Evolutionary conservation across 2,113 vertebrate genomes (phyloP).

Genomic region (Merops nubicus): DNA sequence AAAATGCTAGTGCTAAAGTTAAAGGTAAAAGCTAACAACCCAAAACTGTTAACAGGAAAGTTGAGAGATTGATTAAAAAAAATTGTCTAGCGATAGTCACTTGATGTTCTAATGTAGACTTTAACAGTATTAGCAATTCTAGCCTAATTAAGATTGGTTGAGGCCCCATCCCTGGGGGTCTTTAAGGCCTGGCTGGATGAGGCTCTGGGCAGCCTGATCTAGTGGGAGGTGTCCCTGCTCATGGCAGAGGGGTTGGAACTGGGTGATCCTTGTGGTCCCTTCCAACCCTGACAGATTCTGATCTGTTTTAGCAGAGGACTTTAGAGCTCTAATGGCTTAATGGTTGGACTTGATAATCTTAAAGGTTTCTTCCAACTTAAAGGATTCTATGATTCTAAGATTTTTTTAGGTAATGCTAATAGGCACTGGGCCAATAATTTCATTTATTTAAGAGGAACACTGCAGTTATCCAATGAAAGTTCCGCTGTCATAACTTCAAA

Average conservation of each 20-base stretch:
- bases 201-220: no score
- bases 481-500: not conserved
- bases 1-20: not conserved
- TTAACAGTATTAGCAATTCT: not conserved
- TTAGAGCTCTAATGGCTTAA: no score
- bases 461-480: not conserved
- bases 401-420: slow-evolving; percentile 12
- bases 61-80: not conserved
- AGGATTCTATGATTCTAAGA: no score
- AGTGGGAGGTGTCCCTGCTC: no score
- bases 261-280: no score
- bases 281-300: no score
- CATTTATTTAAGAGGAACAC: not conserved
- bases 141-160: slow-evolving; percentile 16
- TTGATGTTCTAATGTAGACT: not conserved
- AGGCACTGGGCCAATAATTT: not conserved
- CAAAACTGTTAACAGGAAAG: not conserved
- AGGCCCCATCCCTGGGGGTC: no score
- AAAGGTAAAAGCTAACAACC: not conserved
- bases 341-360: no score
- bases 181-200: no score
- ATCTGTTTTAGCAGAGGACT: no score
- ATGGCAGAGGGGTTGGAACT: no score
- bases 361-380: no score
- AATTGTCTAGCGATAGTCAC: not conserved